These are phyloP conservation scores for Agriopis aurantiaria DNA, from an alignment of 2,888 invertebrate genomes.

Conservation along the genomic window DNA sequence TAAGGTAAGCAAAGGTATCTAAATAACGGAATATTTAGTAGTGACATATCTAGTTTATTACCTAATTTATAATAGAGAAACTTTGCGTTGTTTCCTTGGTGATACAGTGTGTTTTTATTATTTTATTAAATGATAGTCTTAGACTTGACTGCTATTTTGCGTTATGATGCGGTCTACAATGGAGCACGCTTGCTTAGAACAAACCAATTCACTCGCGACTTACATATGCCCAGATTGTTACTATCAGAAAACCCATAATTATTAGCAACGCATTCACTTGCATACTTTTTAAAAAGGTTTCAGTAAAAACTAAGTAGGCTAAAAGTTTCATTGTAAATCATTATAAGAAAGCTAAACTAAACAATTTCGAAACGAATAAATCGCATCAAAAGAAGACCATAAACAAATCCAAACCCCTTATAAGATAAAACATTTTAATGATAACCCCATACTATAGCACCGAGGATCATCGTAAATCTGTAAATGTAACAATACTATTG, in stretches of 20 bases:
- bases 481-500: slow-evolving; percentile 69
- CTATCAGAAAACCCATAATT: too few species aligned
- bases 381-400: slow-evolving; percentile 49
- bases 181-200: too few species aligned
- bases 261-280: too few species aligned
- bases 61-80: background rate
- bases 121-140: too few species aligned
- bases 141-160: too few species aligned
- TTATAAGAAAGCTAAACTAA: slow-evolving; percentile 49
- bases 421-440: slow-evolving; percentile 71
- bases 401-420: slow-evolving; percentile 66
- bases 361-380: slow-evolving; percentile 55
- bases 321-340: slow-evolving; percentile 46
- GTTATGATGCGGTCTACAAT: too few species aligned
- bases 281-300: background rate
- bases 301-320: background rate
- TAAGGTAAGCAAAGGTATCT: slow-evolving; percentile 40
- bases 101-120: background rate
- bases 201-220: too few species aligned
- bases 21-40: background rate
- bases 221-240: too few species aligned
- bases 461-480: slow-evolving; percentile 70
- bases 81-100: background rate
- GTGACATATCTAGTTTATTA: background rate
- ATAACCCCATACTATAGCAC: slow-evolving; percentile 63